Base-by-base conservation (phyloP, 1,140 invertebrate species). In the Tetramorium alpestre region DNA sequence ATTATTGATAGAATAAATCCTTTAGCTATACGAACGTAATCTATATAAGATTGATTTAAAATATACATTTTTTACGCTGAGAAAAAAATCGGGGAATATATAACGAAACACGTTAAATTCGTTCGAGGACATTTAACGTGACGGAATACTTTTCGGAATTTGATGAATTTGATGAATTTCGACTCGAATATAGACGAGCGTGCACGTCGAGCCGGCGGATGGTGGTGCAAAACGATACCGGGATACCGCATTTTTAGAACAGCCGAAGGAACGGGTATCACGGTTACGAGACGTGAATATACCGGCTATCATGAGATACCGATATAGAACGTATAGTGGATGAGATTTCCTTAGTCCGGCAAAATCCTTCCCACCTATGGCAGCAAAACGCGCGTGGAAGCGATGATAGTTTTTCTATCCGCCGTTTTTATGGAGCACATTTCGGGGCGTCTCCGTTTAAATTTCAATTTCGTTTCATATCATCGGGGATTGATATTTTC, bases 281-380 rank as follows among this genome's bases (percentile, higher is more conserved):
- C 60, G 72, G 82, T 90, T 90, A 88, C 73, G 90, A 86, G 77
- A 84, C 75, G 89, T 75, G 73, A 87, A 91, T 91, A 90, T 88
- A 91, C 65, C 82, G 86, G 81, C 72, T 58, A 86, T 90, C 82
- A 76, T 47, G n/a, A 18, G 70, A 62, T 80, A 81, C 47, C 86
- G 88, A 86, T 90, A 90, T 86, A 18, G 76, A 86, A 64, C 80
- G 58, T 60, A 78, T 7, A 85, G 64, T 51, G 87, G 81, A 88
- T 90, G 70, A 84, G 73, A 90, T 91, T 91, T 89, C 80, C 90
- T 78, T 87, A 69, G 62, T 54, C 28, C 72, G 49, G 25, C 56
- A 11, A 90, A 90, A 90, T 88, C 67, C 47, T 77, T 86, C 38
- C 51, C 33, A 18, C 84, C 60, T 64, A 62, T 60, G 67, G 70